Evolutionary conservation across 2,113 vertebrate genomes (phyloP), one percentile per base, ranked within the genome.

Genomic region (Nerophis lumbriciformis): DNA sequence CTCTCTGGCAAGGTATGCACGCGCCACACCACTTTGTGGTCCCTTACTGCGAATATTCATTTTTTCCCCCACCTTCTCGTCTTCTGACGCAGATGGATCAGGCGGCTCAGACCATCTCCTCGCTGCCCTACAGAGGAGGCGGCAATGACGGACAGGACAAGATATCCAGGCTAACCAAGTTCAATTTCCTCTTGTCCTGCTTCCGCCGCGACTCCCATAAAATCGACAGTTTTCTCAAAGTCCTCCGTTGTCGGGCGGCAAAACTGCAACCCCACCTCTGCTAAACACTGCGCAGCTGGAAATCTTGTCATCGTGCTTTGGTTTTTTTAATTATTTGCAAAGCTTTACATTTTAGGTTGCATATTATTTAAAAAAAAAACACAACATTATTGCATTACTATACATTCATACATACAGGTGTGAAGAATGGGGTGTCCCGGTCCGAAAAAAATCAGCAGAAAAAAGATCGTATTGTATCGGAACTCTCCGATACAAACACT

Each of bases 221-320:
- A 77, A 92, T 92, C 2, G 90, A 91, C 79, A 92, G 87, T 69
- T 92, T 92, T 78, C 84, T 92, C 44, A 92, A 92, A 66, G 87
- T 92, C 35, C 84, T 92, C 0, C 88, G 88, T 19, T 92, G 91
- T 65, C 79, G 90, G 15, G 82, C 87, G 0, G 66, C 88, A 3
- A 85, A 83, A 68, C 52, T 67, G 72, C 73, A 75, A 6, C 88
- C 89, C 0, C 84, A 90, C 35, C 69, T 82, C 72, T 92, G 91
- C 66, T 91, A 59, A 79, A 61, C 53, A 44, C 54, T 15, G 14
- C 13, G 15, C 35, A 28, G 12, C 28, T 13, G 52, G 52, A 53
- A 14, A 11, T 54, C 65, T 76, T 54, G 13, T 51, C 4, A 2
- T 28, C 28, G 28, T 28, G 28, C 28, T 28, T 28, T 28, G 28